Base-by-base conservation (phyloP, 2,888 invertebrate species). In the Fissipunctia ypsillon region DNA sequence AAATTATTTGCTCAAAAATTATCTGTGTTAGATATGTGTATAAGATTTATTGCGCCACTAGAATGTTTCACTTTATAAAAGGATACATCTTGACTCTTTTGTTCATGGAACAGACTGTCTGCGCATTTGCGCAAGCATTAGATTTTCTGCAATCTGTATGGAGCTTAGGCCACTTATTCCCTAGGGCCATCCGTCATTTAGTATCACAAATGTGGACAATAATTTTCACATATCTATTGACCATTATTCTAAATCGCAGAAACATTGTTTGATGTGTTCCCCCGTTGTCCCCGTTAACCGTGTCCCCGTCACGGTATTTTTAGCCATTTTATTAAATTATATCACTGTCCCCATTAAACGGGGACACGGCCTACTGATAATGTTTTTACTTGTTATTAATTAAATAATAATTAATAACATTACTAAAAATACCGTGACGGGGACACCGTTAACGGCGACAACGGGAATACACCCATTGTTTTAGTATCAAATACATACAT, bases 171-270 rank as follows among this genome's bases (percentile, higher is more conserved):
- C 69, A 81, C 69, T 54, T 61, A 43, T 76, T 19, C 7, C n/a
- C 10, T 76, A 65, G 48, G 68, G 65, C 73, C 67, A 56, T 56
- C 28, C 52, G 59, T 72, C n/a, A 57, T 66, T 54, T 61, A 63
- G 16, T 28, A 56, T 65, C 59, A 70, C 35, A 57, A 77, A 76
- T 78, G 25, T 79, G 77, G 88, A 89, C 89, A 89, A 89, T 89
- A 89, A 88, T 70, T 73, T 81, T 84, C 73, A 74, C 84, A 83
- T 84, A 83, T 84, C 80, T 73, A 75, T 75, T 73, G 52, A 38
- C 22, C 19, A 50, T 41, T 68, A 43, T 7, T 56, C n/a, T 48
- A 22, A 66, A 52, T 63, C 19, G n/a, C 61, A 48, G 35, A 56
- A 43, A 61, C 14, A 60, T 43, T 25, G n/a, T n/a, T n/a, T n/a